Evolutionary conservation across 1,140 invertebrate genomes (phyloP).

Genomic region (Drosophila willistoni): DNA sequence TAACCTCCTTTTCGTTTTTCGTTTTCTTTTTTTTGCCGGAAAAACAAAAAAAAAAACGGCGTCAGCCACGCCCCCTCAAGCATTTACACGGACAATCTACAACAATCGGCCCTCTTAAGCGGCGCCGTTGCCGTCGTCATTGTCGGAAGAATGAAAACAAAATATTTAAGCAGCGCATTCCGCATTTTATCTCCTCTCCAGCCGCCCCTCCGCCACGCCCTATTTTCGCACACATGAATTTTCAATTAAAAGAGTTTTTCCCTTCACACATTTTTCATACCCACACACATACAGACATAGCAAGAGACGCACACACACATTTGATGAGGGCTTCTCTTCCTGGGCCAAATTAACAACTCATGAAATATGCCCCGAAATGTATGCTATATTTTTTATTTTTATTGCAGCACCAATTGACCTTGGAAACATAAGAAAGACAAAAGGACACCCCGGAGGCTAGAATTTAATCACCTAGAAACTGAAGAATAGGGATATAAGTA

Average conservation of each 20-base stretch:
- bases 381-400: conserved; percentile 49
- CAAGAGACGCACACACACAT: conserved; percentile 11
- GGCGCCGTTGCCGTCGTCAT: conserved; percentile 47
- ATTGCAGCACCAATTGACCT: conserved; percentile 38
- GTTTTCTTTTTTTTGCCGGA: neutral
- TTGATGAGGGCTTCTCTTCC: conserved; percentile 34
- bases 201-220: neutral
- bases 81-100: conserved; percentile 72
- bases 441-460: conserved; percentile 40
- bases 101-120: conserved; percentile 43
- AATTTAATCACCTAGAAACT: conserved; percentile 66
- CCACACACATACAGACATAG: neutral
- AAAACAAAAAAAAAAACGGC: conserved; percentile 12
- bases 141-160: conserved; percentile 64
- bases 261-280: conserved; percentile 28
- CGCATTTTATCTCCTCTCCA: neutral
- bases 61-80: conserved; percentile 26
- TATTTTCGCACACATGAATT: conserved; percentile 56
- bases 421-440: conserved; percentile 48
- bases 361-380: conserved; percentile 70
- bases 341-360: conserved; percentile 67
- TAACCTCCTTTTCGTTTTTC: conserved; percentile 64
- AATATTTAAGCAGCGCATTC: conserved; percentile 71
- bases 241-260: conserved; percentile 74
- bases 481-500: neutral